Percentiles rank a stretch among this genome's conserved stretches.
These are phyloP conservation scores for Chloropsis cyanopogon DNA, from an alignment of 2,113 vertebrate species.

Conservation along the genomic window DNA sequence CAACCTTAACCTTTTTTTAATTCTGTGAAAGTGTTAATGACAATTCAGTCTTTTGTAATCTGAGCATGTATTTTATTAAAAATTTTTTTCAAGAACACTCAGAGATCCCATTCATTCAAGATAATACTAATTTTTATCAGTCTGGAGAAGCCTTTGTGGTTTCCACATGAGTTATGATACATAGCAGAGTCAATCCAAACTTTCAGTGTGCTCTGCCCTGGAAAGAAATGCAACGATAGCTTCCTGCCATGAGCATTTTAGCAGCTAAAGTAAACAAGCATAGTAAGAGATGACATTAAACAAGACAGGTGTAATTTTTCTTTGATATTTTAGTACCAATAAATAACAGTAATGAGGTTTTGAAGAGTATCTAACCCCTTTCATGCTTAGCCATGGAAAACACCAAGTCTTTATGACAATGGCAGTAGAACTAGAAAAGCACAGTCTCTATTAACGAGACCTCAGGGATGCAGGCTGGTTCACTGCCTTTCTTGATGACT, in stretches of 20 bases:
- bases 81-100: background rate
- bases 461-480: background rate
- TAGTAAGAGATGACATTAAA: background rate
- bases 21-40: background rate
- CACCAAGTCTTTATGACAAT: background rate
- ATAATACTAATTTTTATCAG: background rate
- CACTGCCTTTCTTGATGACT: background rate
- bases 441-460: background rate
- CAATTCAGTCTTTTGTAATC: background rate
- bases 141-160: background rate
- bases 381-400: background rate
- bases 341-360: conserved; percentile 10
- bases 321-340: conserved; percentile 2
- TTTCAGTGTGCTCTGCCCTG: background rate
- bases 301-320: conserved; percentile 1
- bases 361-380: background rate
- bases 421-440: background rate
- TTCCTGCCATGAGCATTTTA: background rate
- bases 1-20: background rate
- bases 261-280: background rate
- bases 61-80: background rate
- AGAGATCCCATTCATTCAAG: background rate
- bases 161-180: background rate
- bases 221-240: background rate
- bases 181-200: background rate